Evolutionary conservation across 2,113 vertebrate species (phyloP), one percentile per base, ranked within the genome.

Genomic region (Rostratula benghalensis): DNA sequence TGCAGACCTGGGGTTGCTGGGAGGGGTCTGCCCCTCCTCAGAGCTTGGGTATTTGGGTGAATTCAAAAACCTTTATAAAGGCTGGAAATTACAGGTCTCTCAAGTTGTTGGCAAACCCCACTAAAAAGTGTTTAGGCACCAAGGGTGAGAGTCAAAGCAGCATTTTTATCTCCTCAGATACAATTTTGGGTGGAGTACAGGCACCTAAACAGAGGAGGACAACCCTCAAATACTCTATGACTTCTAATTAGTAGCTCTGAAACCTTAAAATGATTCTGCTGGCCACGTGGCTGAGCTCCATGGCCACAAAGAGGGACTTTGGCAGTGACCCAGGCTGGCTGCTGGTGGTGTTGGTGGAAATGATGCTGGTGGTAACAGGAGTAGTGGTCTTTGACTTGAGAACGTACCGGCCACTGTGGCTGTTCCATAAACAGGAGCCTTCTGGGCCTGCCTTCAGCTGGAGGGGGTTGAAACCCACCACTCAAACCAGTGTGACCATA

Each of bases 401-500:
- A 51, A 25, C 7, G 1, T 17, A 5, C 31, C 22, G n/a, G 35
- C 46, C 39, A 7, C 9, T 0, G 25, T 5, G 11, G 43, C 68
- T 46, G 33, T 4, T 69, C 13, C 21, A 21, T 13, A 9, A 46
- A 28, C 7, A 39, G n/a, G n/a, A 75, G 28, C 18, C 8, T 19
- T 17, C 45, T 61, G 78, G 27, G 17, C 16, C 13, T 67, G 11
- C 46, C 68, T 63, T 21, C 30, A 37, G 63, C 68, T 35, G 28
- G 16, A 37, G 30, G 1, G 8, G 7, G 3, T 13, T 25, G 46
- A 37, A 43, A 27, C 22, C 27, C 59, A 39, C 22, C 2, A 3
- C 7, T 4, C n/a, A 13, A 11, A 18, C 8, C 21, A 31, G 2
- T 0, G 0, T 30, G 46, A 22, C 65, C 9, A 0, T 3, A 4